Base-by-base conservation (phyloP, 1,140 invertebrate genomes). In the Cyphomyrmex costatus region DNA sequence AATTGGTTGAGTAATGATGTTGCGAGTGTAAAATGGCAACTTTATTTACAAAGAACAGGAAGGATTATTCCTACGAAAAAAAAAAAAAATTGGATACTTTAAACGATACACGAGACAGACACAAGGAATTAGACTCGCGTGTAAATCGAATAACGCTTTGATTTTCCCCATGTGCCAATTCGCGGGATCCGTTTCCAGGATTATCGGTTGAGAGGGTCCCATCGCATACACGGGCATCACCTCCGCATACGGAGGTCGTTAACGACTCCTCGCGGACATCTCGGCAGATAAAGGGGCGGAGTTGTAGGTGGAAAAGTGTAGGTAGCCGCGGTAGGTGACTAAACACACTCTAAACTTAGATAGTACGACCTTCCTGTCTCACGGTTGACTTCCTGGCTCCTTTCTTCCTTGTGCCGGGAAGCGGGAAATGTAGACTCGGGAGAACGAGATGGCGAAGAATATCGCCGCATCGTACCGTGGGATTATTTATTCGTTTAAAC, bases 281-380 rank as follows among this genome's bases (percentile, higher is more conserved):
- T 42, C 78, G 30, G n/a, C 51, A 58, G 87, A 86, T 89, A 83
- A 86, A 56, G 76, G 66, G 65, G 24, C 86, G 63, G 68, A 33
- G 53, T 71, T 61, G 85, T 79, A 86, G 88, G 79, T 80, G 86
- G 89, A 51, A 83, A 90, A 82, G 90, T 90, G 90, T 91, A 79
- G 86, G 87, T 86, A 91, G 90, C 33, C 49, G 78, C 53, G 73
- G 86, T 84, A 85, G 86, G 65, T 71, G 85, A 85, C 86, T 90
- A 91, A 88, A 91, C 86, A 56, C 73, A 89, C 86, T 91, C 85
- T 80, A 85, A 90, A 89, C 86, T 91, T 88, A 86, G 87, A 91
- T 63, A 49, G 46, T 30, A 71, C 78, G 76, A 88, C 86, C 85
- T 89, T 76, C 70, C 85, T 84, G 79, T 77, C 85, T 89, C 78